These are phyloP conservation scores for Zaprionus kolodkinae DNA, from an alignment of 1,140 invertebrate genomes.

Conservation along the genomic window DNA sequence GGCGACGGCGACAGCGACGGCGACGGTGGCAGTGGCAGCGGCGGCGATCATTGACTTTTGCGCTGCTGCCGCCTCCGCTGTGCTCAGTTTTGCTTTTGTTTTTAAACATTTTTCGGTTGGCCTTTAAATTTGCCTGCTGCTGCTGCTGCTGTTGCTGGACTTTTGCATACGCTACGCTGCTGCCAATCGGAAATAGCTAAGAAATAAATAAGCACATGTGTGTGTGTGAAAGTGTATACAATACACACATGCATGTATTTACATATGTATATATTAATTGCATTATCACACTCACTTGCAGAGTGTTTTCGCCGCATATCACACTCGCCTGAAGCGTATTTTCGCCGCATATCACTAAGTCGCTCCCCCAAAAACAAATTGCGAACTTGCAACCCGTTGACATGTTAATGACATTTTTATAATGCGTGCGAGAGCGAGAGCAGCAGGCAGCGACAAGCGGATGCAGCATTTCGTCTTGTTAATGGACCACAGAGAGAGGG, in stretches of 20 bases:
- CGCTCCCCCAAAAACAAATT: slow-evolving; percentile 30
- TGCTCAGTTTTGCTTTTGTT: slow-evolving; percentile 42
- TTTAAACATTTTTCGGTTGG: slow-evolving; percentile 48
- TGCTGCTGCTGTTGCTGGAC: slow-evolving; percentile 36
- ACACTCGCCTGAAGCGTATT: slow-evolving; percentile 14
- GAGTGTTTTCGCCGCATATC: slow-evolving; percentile 17
- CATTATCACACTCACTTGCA: slow-evolving; percentile 15
- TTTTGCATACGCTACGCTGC: slow-evolving; percentile 30
- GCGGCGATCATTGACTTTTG: slow-evolving; percentile 75
- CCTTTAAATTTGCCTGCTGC: slow-evolving; percentile 43
- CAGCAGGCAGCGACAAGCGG: slow-evolving; percentile 66
- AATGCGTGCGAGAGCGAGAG: slow-evolving; percentile 60
- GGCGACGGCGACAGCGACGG: slow-evolving; percentile 36
- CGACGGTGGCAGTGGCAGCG: slow-evolving; percentile 27
- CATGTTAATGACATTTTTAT: slow-evolving; percentile 82
- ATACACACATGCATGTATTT: neutral
- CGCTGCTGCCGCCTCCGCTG: slow-evolving; percentile 43
- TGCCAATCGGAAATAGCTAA: slow-evolving; percentile 24
- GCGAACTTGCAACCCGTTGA: slow-evolving; percentile 72
- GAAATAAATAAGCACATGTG: slow-evolving; percentile 4
- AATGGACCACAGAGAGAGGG: slow-evolving; percentile 62
- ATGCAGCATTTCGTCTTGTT: slow-evolving; percentile 76
- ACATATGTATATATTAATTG: neutral
- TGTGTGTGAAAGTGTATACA: neutral
- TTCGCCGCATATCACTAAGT: slow-evolving; percentile 29